These are phyloP conservation scores for Rhopilema esculentum DNA, from an alignment of 30 jellyfish, hydroid and myxozoan species.

Conservation along the genomic window DNA sequence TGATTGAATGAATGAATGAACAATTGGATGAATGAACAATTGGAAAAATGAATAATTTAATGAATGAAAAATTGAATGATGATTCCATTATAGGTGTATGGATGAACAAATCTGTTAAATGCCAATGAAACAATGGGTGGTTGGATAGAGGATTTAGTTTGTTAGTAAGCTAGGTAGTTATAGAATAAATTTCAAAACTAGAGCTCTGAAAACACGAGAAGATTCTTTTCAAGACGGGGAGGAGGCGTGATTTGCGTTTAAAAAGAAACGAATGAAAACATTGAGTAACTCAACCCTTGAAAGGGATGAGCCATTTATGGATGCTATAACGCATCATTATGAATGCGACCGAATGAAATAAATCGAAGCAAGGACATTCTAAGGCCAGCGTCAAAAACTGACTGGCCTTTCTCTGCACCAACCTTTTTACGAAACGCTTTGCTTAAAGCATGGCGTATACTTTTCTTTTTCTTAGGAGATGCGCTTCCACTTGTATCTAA, in stretches of 20 bases:
- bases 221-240: too few species aligned
- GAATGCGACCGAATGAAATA: background rate
- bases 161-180: too few species aligned
- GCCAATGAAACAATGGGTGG: background rate
- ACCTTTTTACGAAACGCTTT: slow-evolving; percentile 72
- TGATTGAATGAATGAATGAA: background rate
- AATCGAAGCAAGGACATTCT: background rate
- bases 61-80: background rate
- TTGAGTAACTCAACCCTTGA: too few species aligned
- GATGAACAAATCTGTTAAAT: background rate
- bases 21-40: background rate
- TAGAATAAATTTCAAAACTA: too few species aligned
- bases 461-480: slow-evolving; percentile 81
- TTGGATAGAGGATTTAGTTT: background rate
- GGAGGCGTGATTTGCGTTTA: too few species aligned
- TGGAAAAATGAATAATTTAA: background rate
- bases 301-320: too few species aligned
- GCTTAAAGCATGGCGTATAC: slow-evolving; percentile 68
- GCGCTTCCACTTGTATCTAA: slow-evolving; percentile 71
- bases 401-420: slow-evolving; percentile 24
- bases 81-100: background rate
- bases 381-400: background rate
- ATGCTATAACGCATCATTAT: background rate
- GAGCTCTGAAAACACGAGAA: too few species aligned
- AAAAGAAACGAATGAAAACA: background rate